Percentiles rank a stretch among this genome's conserved stretches.
Evolutionary conservation across 2,113 vertebrate species (phyloP).

Genomic region (Hystrix brachyura): DNA sequence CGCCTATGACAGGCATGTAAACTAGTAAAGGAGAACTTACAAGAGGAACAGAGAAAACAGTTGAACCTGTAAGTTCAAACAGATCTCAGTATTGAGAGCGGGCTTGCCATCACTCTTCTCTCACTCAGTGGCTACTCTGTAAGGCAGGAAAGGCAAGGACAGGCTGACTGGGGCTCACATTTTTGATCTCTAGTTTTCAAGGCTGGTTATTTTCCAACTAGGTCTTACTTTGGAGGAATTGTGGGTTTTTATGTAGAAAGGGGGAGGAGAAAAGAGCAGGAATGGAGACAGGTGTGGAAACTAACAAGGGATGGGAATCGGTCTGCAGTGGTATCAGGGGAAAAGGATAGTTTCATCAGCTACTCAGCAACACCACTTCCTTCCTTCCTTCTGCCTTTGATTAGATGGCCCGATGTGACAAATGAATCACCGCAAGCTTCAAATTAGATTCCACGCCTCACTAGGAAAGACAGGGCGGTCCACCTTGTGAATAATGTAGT

Average conservation of each 20-base stretch:
- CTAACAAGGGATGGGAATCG: neutral
- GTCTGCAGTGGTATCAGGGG: neutral
- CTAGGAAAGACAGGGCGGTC: neutral
- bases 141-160: neutral
- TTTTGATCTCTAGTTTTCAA: neutral
- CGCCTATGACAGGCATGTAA: neutral
- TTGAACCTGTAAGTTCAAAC: neutral
- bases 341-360: neutral
- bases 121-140: too few relatives aligned
- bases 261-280: neutral
- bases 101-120: too few relatives aligned
- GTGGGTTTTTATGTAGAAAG: neutral
- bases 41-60: neutral
- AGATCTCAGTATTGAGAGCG: neutral
- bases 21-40: neutral
- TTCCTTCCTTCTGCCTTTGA: neutral
- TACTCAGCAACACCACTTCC: neutral
- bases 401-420: neutral
- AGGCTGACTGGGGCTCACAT: neutral
- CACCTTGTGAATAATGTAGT: neutral
- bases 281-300: neutral
- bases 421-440: neutral
- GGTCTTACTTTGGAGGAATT: too few relatives aligned
- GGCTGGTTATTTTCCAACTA: too few relatives aligned
- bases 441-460: conserved; percentile 33